Base-by-base conservation (phyloP, 2,113 vertebrate genomes). In the Hepsetus odoe region DNA sequence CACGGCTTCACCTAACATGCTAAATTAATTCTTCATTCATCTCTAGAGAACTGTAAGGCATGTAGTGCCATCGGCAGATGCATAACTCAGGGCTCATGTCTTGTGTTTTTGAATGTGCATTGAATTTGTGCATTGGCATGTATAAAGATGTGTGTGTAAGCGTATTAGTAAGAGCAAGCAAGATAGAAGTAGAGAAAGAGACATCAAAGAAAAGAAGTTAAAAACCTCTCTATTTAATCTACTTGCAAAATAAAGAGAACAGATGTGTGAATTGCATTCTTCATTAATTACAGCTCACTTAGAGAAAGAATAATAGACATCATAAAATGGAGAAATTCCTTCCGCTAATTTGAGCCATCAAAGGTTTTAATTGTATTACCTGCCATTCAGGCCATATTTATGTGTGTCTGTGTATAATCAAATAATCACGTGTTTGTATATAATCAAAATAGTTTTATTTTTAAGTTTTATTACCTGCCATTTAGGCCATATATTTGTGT, bases 21-120 rank as follows among this genome's bases (percentile, higher is more conserved):
- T 80, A 84, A 86, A 87, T 86, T 65, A 84, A 83, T 84, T 88
- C 72, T 81, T 81, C 65, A 77, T 81, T 81, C 65, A 77, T 77
- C 85, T 79, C 82, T 61, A 32, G 83, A 84, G 88, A 71, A 70
- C 80, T 73, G 42, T 83, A 78, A 86, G 74, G 78, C 77, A 89
- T 89, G 86, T 85, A 77, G 79, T 83, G 38, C 74, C 76, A 80
- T 74, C 86, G 81, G 69, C 83, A 82, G 85, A 85, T 80, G 80
- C 77, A 82, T 89, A 86, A 84, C 51, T 87, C 2, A 32, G 77
- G 32, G 69, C 38, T 81, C 66, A 56, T 77, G 49, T 66, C 80
- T 81, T 59, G 64, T 18, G 71, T 74, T 9, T 84, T 74, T 72
- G 77, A 55, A 49, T 55, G 42, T 46, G 16, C 22, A 58, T 18